These are phyloP conservation scores for Motacilla tschutschensis DNA, from an alignment of 2,113 vertebrate species.

Conservation along the genomic window DNA sequence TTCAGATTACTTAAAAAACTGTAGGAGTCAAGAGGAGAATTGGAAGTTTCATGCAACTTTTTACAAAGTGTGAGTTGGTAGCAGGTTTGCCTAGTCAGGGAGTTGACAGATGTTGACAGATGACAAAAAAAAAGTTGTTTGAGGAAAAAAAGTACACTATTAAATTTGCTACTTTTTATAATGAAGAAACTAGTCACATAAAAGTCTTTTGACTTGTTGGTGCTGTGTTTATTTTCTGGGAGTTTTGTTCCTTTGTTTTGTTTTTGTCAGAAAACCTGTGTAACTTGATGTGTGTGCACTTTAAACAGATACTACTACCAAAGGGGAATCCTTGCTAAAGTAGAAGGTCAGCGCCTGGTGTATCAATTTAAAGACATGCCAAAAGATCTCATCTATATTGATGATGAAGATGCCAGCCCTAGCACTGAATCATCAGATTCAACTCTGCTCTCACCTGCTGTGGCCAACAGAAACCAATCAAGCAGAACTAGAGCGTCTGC, in stretches of 20 bases:
- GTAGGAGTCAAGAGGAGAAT: background rate
- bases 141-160: background rate
- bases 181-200: background rate
- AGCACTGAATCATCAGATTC: conserved; percentile 76
- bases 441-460: conserved; percentile 62
- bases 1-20: background rate
- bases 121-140: background rate
- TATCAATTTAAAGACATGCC: conserved; percentile 98
- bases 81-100: background rate
- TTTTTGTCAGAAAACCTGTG: background rate
- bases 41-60: background rate
- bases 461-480: conserved; percentile 66
- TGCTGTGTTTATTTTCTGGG: background rate
- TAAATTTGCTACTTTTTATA: background rate
- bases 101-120: background rate
- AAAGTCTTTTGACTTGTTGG: background rate
- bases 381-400: conserved; percentile 91
- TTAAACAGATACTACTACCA: conserved; percentile 94
- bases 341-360: conserved; percentile 96
- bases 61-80: background rate
- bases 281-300: background rate
- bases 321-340: conserved; percentile 96
- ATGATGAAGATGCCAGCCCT: conserved; percentile 83
- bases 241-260: background rate
- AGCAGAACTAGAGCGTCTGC: conserved; percentile 65